Base-by-base conservation (phyloP, 2,888 invertebrate genomes). In the Drosophila seclusa region DNA sequence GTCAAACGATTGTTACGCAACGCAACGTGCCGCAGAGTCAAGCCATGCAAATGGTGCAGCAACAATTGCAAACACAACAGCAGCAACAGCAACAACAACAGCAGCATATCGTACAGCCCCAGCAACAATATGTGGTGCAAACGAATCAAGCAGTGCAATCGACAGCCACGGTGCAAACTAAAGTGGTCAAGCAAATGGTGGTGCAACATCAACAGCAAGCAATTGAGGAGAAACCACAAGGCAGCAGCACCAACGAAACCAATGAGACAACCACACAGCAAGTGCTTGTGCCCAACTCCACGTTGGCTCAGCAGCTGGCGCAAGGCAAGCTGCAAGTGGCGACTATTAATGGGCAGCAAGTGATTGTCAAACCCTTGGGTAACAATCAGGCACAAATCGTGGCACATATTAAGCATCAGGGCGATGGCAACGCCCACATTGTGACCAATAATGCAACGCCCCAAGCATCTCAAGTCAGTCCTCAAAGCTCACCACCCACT, bases 291-390 rank as follows among this genome's bases (percentile, higher is more conserved):
- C 97, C 96, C 88, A 96, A 96, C 92, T 96, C 95, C 4, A 95
- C 95, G 24, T 93, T 97, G 48, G 97, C 96, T 21, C 97, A 97
- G 91, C 97, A 97, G 92, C 94, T 97, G 72, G 96, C 97, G 2
- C 95, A 96, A 21, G 97, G 97, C 10, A 97, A 97, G 92, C 95
- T 97, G 11, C 97, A 97, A 91, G 94, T 97, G 65, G 97, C 97
- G 0, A 97, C 96, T 0, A 96, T 97, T 32, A 96, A 96, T 91
- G 97, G 97, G 0, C 97, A 97, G 90, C 97, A 97, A 92, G 97
- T 97, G 34, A 94, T 97, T 50, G 96, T 97, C 70, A 94, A 97
- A 53, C 96, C 96, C 1, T 95, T 97, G 13, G 96, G 96, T 59
- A 96, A 96, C 91, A 96, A 96, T 91, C 96, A 96, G 89, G 96